phyloP scores from a whole-genome alignment of 2,888 invertebrate genomes.

The Ormyrus labotus region DNA sequence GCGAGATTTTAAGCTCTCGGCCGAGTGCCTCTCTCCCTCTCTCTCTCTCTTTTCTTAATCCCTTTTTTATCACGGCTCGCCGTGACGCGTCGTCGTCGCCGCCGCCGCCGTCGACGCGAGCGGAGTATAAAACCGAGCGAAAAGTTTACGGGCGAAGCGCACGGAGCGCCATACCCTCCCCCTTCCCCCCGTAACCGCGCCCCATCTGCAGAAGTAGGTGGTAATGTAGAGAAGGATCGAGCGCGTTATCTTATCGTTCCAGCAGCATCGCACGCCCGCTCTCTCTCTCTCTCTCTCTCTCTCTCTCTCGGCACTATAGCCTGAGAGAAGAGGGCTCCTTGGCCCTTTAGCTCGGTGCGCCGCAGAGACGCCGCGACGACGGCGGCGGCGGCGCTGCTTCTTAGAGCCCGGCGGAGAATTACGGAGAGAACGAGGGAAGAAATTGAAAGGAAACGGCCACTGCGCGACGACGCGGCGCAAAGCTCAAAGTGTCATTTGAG shows the following conservation, averaged over 20 bases:
- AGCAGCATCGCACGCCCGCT: constrained; percentile 51
- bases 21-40: constrained; percentile 14
- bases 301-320: constrained; percentile 1
- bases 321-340: neutral
- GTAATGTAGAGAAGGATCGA: constrained; percentile 62
- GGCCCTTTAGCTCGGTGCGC: constrained; percentile 23
- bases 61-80: constrained; percentile 51
- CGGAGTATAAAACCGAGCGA: constrained; percentile 52
- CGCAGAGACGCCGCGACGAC: neutral
- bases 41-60: constrained; percentile 49
- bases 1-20: constrained; percentile 48
- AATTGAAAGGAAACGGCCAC: constrained; percentile 19
- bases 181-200: constrained; percentile 46
- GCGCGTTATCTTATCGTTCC: constrained; percentile 67
- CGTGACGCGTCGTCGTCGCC: constrained; percentile 29
- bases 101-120: constrained; percentile 30
- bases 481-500: neutral
- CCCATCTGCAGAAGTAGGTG: constrained; percentile 61
- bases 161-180: constrained; percentile 1
- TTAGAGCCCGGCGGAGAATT: constrained; percentile 2
- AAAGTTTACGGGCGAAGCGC: constrained; percentile 52
- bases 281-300: constrained; percentile 15
- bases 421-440: constrained; percentile 11
- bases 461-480: neutral
- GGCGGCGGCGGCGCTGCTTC: neutral